Evolutionary conservation across 2,113 vertebrate species (phyloP), one percentile per base, ranked within the genome.

Genomic region (Anas platyrhynchos): DNA sequence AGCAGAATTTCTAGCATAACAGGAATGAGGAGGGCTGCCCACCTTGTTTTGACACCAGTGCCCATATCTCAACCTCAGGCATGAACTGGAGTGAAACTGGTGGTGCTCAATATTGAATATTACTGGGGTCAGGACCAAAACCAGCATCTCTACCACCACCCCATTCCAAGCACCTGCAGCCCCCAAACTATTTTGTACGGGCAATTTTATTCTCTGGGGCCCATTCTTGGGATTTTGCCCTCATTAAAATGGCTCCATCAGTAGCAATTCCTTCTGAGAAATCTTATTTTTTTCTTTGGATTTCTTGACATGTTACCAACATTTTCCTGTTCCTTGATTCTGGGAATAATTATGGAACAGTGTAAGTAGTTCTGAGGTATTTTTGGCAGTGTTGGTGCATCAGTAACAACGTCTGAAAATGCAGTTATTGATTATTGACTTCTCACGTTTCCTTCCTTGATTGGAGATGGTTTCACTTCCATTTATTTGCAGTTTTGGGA

Each of bases 221-320:
- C 38, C 2, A 1, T 63, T 88, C 22, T 46, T 2, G 15, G 48
- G 25, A 46, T 48, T 67, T 86, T 55, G 9, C 52, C 36, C 41
- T 91, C 14, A 36, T 76, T 93, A 65, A 61, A 12, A 27, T 38
- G 15, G 20, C 7, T 85, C 22, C 43, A 41, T 46, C 22, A 29
- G 8, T 25, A n/a, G 11, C 12, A 17, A 12, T 69, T 79, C 50
- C 23, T 63, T 95, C 54, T 77, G 59, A 2, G 2, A 69, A 63
- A 75, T 75, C 9, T 90, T 11, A 54, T 20, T 21, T 15, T 48
- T 73, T 62, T 82, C 62, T 79, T 88, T 52, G 66, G 3, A 54
- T 80, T 46, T 80, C 55, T 55, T 4, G 0, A 62, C 0, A 2
- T 13, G 5, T 34, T 89, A 55, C 11, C 36, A 43, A 11, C 54